Evolutionary conservation across 2,888 invertebrate genomes (phyloP).

Genomic region (Sisyra terminalis): DNA sequence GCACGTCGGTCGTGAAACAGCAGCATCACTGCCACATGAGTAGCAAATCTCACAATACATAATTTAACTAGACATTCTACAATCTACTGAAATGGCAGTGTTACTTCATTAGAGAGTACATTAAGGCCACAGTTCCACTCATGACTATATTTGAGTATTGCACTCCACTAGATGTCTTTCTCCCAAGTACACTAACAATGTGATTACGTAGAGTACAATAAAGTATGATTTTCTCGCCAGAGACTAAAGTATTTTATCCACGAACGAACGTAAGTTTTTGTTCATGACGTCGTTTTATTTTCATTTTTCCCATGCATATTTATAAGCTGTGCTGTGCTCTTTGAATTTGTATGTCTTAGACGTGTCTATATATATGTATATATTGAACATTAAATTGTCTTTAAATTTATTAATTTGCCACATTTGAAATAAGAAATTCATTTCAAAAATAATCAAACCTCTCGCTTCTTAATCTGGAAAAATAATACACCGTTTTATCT

Average conservation of each 20-base stretch:
- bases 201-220: slow-evolving; percentile 1
- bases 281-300: not conserved
- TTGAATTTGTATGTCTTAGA: not conserved
- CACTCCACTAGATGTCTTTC: not conserved
- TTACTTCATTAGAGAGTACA: no score
- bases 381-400: not conserved
- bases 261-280: not conserved
- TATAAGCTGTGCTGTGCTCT: not conserved
- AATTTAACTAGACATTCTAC: not conserved
- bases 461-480: no score
- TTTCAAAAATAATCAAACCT: no score
- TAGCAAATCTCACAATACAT: slow-evolving; percentile 2
- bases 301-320: not conserved
- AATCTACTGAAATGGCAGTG: no score
- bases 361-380: not conserved
- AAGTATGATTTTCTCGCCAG: slow-evolving; percentile 1
- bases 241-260: no score
- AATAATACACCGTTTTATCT: no score
- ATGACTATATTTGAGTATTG: no score
- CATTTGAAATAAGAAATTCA: no score
- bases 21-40: slow-evolving; percentile 1
- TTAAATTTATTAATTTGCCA: no score
- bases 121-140: no score
- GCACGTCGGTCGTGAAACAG: slow-evolving; percentile 1
- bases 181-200: slow-evolving; percentile 2